phyloP scores from a whole-genome alignment of 2,888 invertebrate genomes.

The Caenorhabditis sp. region DNA sequence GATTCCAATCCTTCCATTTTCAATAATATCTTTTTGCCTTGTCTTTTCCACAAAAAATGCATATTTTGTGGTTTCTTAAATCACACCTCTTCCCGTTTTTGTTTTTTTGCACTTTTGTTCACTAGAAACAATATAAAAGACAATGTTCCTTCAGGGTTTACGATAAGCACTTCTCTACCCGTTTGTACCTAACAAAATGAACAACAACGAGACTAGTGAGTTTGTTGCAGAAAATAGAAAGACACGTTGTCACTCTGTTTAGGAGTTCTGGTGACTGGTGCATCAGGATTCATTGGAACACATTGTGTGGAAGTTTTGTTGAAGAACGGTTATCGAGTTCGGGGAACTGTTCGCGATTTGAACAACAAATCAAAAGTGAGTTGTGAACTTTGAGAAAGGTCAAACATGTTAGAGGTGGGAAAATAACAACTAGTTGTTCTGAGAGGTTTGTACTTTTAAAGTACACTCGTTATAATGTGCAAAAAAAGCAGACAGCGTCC shows the following conservation, averaged over 20 bases:
- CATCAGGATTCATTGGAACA: slow-evolving; percentile 74
- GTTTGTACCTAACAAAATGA: slow-evolving; percentile 7
- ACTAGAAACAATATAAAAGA: too few relatives aligned
- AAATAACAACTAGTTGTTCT: too few relatives aligned
- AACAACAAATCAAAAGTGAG: slow-evolving; percentile 58
- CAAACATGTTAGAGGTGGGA: too few relatives aligned
- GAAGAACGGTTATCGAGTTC: slow-evolving; percentile 73
- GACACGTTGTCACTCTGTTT: neutral
- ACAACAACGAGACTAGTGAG: slow-evolving; percentile 33
- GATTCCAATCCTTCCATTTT: neutral
- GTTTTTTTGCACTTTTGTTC: too few relatives aligned
- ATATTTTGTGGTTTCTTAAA: too few relatives aligned
- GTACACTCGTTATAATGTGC: too few relatives aligned
- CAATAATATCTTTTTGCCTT: too few relatives aligned
- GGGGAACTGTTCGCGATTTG: slow-evolving; percentile 72
- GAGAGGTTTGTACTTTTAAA: too few relatives aligned
- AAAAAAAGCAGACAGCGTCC: too few relatives aligned
- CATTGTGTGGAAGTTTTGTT: slow-evolving; percentile 74
- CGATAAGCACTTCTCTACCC: neutral
- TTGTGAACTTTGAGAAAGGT: slow-evolving; percentile 17
- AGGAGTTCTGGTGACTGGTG: slow-evolving; percentile 74
- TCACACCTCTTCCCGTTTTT: too few relatives aligned
- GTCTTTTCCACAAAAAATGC: too few relatives aligned
- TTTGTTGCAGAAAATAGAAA: neutral
- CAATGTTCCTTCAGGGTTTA: too few relatives aligned